A percentile compares a stretch with the other conserved stretches of the same genome.
These are phyloP conservation scores for Spongilla lacustris DNA, from an alignment of 37 sponge, comb jelly and placozoan genomes.

Conservation along the genomic window DNA sequence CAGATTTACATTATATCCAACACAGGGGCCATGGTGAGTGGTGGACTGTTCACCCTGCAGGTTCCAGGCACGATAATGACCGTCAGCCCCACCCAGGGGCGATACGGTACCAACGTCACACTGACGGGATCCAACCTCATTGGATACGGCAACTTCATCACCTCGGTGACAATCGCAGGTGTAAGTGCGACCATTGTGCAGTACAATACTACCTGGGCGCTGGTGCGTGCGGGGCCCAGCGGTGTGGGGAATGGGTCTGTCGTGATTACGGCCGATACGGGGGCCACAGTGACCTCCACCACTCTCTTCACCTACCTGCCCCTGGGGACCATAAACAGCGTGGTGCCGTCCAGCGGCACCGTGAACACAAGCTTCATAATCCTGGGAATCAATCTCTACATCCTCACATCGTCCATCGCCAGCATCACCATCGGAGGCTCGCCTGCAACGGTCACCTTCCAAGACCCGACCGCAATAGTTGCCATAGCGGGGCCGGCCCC, in stretches of 20 bases:
- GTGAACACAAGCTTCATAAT: constrained; percentile 68
- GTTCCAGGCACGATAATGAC: constrained; percentile 53
- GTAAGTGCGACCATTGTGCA: not conserved
- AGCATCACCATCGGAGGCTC: constrained; percentile 61
- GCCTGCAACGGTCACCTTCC: constrained; percentile 48
- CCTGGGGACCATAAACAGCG: constrained; percentile 30
- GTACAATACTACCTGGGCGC: constrained; percentile 10
- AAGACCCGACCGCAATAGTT: constrained; percentile 38
- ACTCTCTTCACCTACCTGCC: constrained; percentile 52
- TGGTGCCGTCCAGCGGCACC: constrained; percentile 47
- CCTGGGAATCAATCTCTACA: constrained; percentile 29
- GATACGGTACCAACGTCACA: constrained; percentile 57
- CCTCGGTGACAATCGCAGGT: constrained; percentile 46
- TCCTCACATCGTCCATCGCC: not conserved
- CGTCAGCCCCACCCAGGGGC: constrained; percentile 59
- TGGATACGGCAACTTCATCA: constrained; percentile 36
- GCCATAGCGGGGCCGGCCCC: constrained; percentile 74
- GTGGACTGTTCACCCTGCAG: constrained; percentile 46
- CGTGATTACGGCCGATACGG: constrained; percentile 44
- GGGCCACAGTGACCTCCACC: constrained; percentile 38
- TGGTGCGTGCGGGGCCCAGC: constrained; percentile 35
- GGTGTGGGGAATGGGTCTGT: constrained; percentile 23
- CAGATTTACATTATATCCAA: constrained; percentile 57
- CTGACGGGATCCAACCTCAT: constrained; percentile 59
- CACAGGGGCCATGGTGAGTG: constrained; percentile 73